These are phyloP conservation scores for Xylota sylvarum DNA, from an alignment of 2,888 invertebrate genomes.

Conservation along the genomic window DNA sequence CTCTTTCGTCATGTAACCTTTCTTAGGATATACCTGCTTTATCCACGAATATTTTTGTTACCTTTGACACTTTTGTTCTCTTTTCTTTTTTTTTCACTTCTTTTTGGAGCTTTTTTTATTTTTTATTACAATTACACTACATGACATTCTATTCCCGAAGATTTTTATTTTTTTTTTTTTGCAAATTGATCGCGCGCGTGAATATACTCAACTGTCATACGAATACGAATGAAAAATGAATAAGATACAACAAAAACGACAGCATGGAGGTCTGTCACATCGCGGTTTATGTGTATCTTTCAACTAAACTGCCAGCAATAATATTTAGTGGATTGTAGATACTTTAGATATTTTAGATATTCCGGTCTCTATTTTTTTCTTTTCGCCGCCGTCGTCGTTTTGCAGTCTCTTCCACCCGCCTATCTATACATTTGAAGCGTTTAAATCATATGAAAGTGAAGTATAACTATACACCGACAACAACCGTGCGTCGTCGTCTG, in stretches of 20 bases:
- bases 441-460: constrained; percentile 65
- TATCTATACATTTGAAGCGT: constrained; percentile 64
- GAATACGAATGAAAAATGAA: constrained; percentile 19
- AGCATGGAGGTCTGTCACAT: constrained; percentile 62
- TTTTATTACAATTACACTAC: constrained; percentile 3
- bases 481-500: constrained; percentile 54
- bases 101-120: constrained; percentile 1
- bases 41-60: neutral
- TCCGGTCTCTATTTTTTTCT: constrained; percentile 52
- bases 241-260: constrained; percentile 11
- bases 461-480: constrained; percentile 55
- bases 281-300: constrained; percentile 73
- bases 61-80: constrained; percentile 14
- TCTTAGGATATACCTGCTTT: neutral
- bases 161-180: constrained; percentile 23
- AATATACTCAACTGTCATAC: constrained; percentile 44
- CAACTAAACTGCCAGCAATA: constrained; percentile 68
- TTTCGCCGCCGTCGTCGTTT: constrained; percentile 30
- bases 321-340: constrained; percentile 69
- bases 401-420: constrained; percentile 30
- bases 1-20: constrained; percentile 2
- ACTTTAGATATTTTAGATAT: constrained; percentile 68
- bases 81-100: constrained; percentile 4
- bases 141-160: constrained; percentile 28
- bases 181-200: constrained; percentile 57